Conservation (phyloP, 2,888 invertebrate genomes). For the Agrotis exclamationis region DNA sequence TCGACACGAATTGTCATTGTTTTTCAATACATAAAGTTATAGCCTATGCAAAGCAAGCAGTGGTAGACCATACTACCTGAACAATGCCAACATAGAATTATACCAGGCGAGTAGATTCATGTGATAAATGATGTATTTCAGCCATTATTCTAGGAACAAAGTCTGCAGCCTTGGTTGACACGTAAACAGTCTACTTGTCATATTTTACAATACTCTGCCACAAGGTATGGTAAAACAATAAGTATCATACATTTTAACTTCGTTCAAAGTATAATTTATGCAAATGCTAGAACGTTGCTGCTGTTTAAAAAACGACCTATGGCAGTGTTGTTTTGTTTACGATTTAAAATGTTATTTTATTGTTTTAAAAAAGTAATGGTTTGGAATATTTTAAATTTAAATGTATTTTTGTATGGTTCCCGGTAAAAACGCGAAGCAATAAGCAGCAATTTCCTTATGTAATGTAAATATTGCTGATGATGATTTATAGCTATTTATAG, state of each 20-base stretch:
- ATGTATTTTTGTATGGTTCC: neutral
- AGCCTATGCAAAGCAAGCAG: conserved; percentile 79
- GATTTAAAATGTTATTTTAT: conserved; percentile 24
- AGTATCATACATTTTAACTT: conserved; percentile 38
- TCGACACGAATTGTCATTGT: conserved; percentile 33
- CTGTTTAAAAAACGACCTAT: conserved; percentile 29
- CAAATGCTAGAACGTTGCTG: conserved; percentile 44
- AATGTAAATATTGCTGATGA: neutral
- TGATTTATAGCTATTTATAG: neutral
- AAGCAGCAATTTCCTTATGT: conserved; percentile 2
- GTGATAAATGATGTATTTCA: conserved; percentile 78
- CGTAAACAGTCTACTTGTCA: conserved; percentile 46
- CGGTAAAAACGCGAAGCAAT: neutral
- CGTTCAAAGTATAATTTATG: conserved; percentile 62
- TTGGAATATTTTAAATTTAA: conserved; percentile 1
- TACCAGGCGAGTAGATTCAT: conserved; percentile 81
- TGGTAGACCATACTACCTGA: conserved; percentile 74
- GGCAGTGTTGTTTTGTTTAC: conserved; percentile 45
- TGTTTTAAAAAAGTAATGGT: conserved; percentile 12
- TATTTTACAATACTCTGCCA: conserved; percentile 38
- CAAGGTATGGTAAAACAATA: conserved; percentile 49
- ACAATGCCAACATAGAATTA: conserved; percentile 81
- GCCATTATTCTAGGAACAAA: conserved; percentile 51
- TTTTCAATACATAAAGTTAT: conserved; percentile 59
- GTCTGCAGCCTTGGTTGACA: conserved; percentile 55